These are phyloP conservation scores for Elgaria multicarinata DNA, from an alignment of 2,113 vertebrate genomes.

Conservation along the genomic window DNA sequence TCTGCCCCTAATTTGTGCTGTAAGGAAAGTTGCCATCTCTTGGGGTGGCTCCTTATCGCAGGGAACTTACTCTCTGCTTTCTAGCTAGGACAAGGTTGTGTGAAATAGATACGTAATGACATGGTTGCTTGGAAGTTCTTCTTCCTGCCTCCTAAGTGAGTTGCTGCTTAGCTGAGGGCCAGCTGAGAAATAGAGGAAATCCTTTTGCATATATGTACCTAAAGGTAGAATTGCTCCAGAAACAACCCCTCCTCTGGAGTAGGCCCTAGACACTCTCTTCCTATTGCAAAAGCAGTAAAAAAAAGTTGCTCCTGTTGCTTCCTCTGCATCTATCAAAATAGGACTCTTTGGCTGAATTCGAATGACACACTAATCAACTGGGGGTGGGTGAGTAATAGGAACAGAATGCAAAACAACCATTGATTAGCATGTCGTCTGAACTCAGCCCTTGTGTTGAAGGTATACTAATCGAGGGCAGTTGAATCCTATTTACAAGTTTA, in stretches of 20 bases:
- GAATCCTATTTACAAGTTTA: neutral
- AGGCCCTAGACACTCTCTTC: neutral
- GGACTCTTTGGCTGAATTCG: too few species aligned
- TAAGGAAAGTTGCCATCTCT: neutral
- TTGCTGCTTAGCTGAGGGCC: neutral
- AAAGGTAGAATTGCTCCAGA: neutral
- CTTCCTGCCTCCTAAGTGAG: neutral
- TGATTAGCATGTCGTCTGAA: too few species aligned
- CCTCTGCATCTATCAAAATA: neutral
- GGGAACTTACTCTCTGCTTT: neutral
- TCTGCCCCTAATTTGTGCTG: neutral
- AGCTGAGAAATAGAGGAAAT: neutral
- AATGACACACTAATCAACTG: too few species aligned
- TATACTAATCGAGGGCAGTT: neutral
- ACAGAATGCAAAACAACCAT: too few species aligned
- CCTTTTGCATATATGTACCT: neutral
- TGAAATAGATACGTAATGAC: neutral
- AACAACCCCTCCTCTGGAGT: neutral
- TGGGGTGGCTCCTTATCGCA: neutral
- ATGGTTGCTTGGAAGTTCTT: neutral
- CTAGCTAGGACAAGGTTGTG: neutral
- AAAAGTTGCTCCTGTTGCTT: neutral
- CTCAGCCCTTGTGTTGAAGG: neutral
- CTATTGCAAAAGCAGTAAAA: neutral
- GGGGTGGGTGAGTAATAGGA: too few species aligned